Evolutionary conservation across 1,140 invertebrate species (phyloP).

Genomic region (Philotrypesis tridentata): DNA sequence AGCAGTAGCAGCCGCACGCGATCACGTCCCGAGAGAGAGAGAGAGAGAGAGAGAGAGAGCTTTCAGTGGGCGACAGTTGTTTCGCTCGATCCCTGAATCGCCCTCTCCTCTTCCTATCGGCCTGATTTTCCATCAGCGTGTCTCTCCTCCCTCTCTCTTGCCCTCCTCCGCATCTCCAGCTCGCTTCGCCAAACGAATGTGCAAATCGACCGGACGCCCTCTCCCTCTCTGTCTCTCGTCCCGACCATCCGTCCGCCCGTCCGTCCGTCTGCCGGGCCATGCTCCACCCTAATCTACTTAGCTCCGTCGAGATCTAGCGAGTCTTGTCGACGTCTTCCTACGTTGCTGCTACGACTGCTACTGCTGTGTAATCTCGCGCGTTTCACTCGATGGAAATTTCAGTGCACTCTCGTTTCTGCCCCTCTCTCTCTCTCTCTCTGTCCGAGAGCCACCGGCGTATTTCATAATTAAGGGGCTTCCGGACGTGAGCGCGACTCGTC

Average conservation of each 20-base stretch:
- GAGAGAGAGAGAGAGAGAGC: too few relatives aligned
- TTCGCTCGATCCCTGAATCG: constrained; percentile 39
- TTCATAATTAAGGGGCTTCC: constrained; percentile 24
- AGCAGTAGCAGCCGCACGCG: neutral
- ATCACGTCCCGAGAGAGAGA: constrained; percentile 42
- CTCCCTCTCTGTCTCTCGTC: neutral
- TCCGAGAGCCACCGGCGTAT: neutral
- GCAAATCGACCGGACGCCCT: constrained; percentile 52
- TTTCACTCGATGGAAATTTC: constrained; percentile 11
- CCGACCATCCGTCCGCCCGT: neutral
- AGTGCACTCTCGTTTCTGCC: too few relatives aligned
- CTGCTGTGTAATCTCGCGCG: constrained; percentile 11
- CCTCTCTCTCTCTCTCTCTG: too few relatives aligned
- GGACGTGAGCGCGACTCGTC: neutral
- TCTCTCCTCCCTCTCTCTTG: constrained; percentile 2
- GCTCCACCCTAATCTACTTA: constrained; percentile 31
- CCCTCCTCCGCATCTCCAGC: neutral
- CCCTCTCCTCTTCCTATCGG: constrained; percentile 49
- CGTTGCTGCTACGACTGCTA: neutral
- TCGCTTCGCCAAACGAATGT: constrained; percentile 52
- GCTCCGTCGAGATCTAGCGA: constrained; percentile 6
- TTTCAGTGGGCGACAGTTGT: constrained; percentile 48
- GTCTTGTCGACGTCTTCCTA: constrained; percentile 24
- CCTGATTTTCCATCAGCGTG: constrained; percentile 16
- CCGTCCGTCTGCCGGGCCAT: neutral